Conservation (phyloP, 2,888 invertebrate species). For the Polydesmus complanatus region DNA sequence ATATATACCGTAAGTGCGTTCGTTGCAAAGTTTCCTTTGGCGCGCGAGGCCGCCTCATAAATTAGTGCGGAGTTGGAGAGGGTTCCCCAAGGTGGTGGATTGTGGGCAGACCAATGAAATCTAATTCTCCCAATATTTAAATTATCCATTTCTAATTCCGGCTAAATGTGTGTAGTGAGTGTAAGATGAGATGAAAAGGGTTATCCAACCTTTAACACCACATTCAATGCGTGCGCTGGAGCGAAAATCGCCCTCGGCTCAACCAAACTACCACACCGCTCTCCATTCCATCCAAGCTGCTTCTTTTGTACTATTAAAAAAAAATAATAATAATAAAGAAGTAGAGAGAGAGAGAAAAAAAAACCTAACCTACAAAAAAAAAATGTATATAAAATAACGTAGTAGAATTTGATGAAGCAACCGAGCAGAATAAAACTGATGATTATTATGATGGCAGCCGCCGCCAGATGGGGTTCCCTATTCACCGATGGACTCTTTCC, state of each 20-base stretch:
- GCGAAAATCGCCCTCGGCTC: not conserved
- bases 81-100: too few relatives aligned
- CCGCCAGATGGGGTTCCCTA: not conserved
- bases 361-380: too few relatives aligned
- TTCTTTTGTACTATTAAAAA: not conserved
- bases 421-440: not conserved
- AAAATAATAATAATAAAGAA: not conserved
- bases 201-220: not conserved
- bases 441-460: not conserved
- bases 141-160: not conserved
- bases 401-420: not conserved
- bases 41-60: too few relatives aligned
- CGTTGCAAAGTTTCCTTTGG: too few relatives aligned
- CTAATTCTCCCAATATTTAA: not conserved
- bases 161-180: not conserved
- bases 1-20: too few relatives aligned
- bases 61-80: too few relatives aligned
- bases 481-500: not conserved
- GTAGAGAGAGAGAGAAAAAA: too few relatives aligned
- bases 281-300: not conserved
- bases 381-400: too few relatives aligned
- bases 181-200: not conserved
- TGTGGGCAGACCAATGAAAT: too few relatives aligned
- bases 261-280: not conserved
- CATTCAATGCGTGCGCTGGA: not conserved